These are phyloP conservation scores for Apostichopus japonicus DNA, from an alignment of 35 echinoderm and acorn worm species.

Conservation along the genomic window DNA sequence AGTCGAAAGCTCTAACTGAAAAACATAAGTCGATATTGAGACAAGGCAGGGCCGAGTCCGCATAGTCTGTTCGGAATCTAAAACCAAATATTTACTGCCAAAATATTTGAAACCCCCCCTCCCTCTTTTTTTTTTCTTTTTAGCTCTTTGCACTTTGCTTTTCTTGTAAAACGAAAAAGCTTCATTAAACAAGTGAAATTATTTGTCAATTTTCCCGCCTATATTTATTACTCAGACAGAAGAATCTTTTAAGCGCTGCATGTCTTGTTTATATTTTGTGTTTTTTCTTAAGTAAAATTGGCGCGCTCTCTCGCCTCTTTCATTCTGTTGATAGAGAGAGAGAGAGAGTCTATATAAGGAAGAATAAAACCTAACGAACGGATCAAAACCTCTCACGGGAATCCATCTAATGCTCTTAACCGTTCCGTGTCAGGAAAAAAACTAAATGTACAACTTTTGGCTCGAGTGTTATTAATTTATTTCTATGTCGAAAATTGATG, in stretches of 20 bases:
- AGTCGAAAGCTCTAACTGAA: not conserved
- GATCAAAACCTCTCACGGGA: not conserved
- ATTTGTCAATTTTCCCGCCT: slow-evolving; percentile 18
- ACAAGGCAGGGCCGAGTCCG: not conserved
- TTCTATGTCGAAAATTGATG: not conserved
- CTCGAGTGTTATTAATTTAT: not conserved
- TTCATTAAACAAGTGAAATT: slow-evolving; percentile 17
- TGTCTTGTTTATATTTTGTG: not conserved
- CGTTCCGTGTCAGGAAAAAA: not conserved
- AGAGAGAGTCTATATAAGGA: not conserved
- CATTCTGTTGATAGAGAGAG: not conserved
- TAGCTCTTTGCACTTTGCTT: not conserved
- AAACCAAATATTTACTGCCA: slow-evolving; percentile 7
- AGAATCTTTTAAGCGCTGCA: not conserved
- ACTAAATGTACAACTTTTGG: not conserved
- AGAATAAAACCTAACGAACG: not conserved
- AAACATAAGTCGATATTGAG: not conserved
- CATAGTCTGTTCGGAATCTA: not conserved
- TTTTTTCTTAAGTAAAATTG: not conserved
- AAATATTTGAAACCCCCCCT: not conserved
- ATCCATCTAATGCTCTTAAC: not conserved
- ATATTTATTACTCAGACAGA: not conserved
- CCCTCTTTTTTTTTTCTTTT: not conserved
- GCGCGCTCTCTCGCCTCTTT: not conserved
- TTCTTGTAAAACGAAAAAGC: not conserved